Percentiles rank a stretch among this genome's conserved stretches.
These are phyloP conservation scores for Danaus melanippus DNA, from an alignment of 1,140 invertebrate genomes.

Conservation along the genomic window DNA sequence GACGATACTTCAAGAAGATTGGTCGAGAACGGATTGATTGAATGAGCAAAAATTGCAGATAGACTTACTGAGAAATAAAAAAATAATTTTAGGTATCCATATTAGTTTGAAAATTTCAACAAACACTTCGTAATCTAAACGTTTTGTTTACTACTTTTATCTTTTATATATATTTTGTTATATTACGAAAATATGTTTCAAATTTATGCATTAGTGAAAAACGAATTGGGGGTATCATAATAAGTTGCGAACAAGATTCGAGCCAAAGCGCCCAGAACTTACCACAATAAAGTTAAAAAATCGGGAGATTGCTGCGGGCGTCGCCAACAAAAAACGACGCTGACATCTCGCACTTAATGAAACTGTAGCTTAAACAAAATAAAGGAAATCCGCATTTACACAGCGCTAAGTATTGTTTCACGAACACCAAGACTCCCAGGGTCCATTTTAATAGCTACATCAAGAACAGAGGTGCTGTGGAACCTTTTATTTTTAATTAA, in stretches of 20 bases:
- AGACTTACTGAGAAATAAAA: too few species aligned
- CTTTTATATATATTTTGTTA: too few species aligned
- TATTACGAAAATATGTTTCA: too few species aligned
- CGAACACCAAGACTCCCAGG: conserved; percentile 33
- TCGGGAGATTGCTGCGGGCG: conserved; percentile 56
- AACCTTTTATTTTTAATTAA: conserved; percentile 12
- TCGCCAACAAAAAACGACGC: conserved; percentile 60
- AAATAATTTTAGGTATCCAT: too few species aligned
- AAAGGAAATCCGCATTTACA: conserved; percentile 56
- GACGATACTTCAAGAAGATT: too few species aligned
- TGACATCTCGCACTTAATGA: conserved; percentile 67
- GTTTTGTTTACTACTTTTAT: too few species aligned
- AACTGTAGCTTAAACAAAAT: conserved; percentile 64
- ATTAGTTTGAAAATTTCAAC: too few species aligned
- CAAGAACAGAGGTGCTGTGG: conserved; percentile 34
- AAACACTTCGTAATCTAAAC: too few species aligned
- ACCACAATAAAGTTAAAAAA: conserved; percentile 64
- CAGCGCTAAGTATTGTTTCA: conserved; percentile 48
- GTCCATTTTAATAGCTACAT: conserved; percentile 37
- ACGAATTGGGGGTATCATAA: conserved; percentile 42
- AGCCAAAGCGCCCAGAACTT: conserved; percentile 50
- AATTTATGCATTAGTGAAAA: conserved; percentile 4
- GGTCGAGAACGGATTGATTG: too few species aligned
- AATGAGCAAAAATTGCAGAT: too few species aligned
- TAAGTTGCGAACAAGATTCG: conserved; percentile 44